Evolutionary conservation across 2,888 invertebrate genomes (phyloP).

Genomic region (Rosalia funebris): DNA sequence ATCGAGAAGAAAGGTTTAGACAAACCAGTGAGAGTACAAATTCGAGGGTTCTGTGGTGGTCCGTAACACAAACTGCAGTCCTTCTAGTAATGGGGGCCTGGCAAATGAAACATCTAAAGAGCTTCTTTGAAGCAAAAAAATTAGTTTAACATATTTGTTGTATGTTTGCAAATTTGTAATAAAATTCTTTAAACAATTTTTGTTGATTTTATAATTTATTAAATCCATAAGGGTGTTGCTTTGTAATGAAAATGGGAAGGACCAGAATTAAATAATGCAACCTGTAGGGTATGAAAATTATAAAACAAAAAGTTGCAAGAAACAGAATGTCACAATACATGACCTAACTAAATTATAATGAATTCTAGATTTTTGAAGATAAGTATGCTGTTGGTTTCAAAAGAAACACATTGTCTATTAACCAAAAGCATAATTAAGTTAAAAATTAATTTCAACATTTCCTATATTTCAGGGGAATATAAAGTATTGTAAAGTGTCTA

Average conservation of each 20-base stretch:
- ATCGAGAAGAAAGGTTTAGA: conserved; percentile 96
- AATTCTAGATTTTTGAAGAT: no score
- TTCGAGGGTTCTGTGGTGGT: conserved; percentile 96
- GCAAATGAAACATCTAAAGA: conserved; percentile 99
- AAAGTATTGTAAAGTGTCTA: no score
- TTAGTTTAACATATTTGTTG: conserved; percentile 75
- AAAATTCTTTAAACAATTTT: conserved; percentile 31
- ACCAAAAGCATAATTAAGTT: no score
- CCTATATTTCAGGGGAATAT: no score
- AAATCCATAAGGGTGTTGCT: conserved; percentile 2
- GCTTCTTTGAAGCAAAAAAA: conserved; percentile 99
- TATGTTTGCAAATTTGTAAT: conserved; percentile 26
- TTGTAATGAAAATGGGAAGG: conserved; percentile 1
- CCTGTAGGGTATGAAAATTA: no score
- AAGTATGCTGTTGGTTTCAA: no score
- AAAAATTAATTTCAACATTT: no score
- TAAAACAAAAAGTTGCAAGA: no score
- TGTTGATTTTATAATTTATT: conserved; percentile 8
- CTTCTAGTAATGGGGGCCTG: conserved; percentile 94
- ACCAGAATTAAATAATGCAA: no score
- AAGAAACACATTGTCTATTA: no score
- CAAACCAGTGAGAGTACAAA: conserved; percentile 98
- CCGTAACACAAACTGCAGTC: conserved; percentile 89
- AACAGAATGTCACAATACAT: no score
- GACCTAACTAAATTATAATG: no score